Evolutionary conservation across 2,888 invertebrate species (phyloP), one percentile per base, ranked within the genome.

Genomic region (Pollenia amentaria): DNA sequence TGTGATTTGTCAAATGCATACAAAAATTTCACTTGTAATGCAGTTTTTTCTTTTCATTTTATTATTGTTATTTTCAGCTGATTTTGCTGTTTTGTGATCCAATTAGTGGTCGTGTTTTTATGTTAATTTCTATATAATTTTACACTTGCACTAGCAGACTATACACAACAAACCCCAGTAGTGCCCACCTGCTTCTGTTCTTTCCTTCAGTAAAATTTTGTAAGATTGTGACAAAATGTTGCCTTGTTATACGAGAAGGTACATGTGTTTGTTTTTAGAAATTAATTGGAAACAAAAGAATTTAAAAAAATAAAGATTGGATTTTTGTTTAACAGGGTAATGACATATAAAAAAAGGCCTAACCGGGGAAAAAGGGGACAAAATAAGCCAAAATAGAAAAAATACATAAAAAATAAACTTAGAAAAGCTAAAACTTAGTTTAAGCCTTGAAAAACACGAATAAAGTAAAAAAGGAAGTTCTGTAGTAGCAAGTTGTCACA

Each of bases 41-140:
- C 55, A 78, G 38, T 57, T 48, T 60, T 46, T 40, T 14, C 21
- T 46, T 21, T 69, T 29, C 8, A 65, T 60, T 14, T 51, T 55
- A 14, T 72, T 44, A 40, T 55, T 72, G 51, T 62, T 9, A 11
- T 29, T 55, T 81, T 81, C 65, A 65, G 82, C 82, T 83, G 82
- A 64, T 53, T 55, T 76, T 48, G 64, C 75, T 76, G 75, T 76
- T 80, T 72, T 80, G 75, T 86, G 82, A 82, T 86, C 85, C 85
- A 86, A 86, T 86, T 86, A 86, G 82, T 86, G 78, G 82, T 78
- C 64, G 79, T 86, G 82, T 86, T 86, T 82, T 76, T 83, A 83
- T 76, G 82, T 76, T 76, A 75, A 76, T 76, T 82, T 82, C 62
- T 51, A 44, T 76, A 69, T 82, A 76, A 82, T 76, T 69, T 76